Evolutionary conservation across 2,113 vertebrate species (phyloP).

Genomic region (Oxyura jamaicensis): DNA sequence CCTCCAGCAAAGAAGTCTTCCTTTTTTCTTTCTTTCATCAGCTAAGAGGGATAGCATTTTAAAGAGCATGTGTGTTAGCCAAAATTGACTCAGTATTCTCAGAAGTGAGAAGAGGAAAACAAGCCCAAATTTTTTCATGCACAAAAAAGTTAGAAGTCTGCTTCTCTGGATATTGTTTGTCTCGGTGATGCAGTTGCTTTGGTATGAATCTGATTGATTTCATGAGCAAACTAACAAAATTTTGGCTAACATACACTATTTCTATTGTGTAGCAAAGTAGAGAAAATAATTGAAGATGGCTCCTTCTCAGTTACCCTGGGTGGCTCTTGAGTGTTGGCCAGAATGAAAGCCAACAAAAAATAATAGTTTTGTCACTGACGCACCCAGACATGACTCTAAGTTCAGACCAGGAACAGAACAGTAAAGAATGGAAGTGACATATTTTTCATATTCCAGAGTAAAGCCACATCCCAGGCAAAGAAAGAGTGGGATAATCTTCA

Average conservation of each 20-base stretch:
- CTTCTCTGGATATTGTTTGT: not conserved
- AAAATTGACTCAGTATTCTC: not conserved
- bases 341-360: not conserved
- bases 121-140: not conserved
- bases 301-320: not conserved
- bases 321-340: not conserved
- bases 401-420: not conserved
- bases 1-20: not conserved
- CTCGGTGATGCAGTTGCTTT: not conserved
- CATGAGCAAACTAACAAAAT: not conserved
- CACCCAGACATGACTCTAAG: not conserved
- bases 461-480: not conserved
- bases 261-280: not conserved
- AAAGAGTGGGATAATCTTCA: not conserved
- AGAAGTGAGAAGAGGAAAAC: not conserved
- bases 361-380: not conserved
- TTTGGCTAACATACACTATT: not conserved
- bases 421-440: not conserved
- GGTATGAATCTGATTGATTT: conserved; percentile 15
- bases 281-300: conserved; percentile 1
- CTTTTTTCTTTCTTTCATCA: not conserved
- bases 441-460: not conserved
- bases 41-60: not conserved
- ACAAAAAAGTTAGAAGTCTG: not conserved
- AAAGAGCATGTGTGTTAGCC: not conserved